Conservation (phyloP, 2,888 invertebrate species). For the Icerya purchasi region DNA sequence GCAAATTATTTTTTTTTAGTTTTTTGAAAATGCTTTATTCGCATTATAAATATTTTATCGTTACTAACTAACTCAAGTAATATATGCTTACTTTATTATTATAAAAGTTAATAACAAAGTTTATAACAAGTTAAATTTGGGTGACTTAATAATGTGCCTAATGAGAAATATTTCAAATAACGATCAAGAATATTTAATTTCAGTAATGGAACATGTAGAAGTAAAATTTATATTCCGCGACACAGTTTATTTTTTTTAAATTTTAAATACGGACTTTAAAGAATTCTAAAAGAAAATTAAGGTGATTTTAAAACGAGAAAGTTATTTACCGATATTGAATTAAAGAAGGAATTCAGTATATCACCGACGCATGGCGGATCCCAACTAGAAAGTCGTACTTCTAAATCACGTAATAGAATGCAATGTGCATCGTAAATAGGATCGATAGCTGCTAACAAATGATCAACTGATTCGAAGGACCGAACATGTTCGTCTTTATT, state of each 20-base stretch:
- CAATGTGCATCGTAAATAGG: slow-evolving; percentile 66
- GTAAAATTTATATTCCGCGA: too few relatives aligned
- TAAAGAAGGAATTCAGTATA: slow-evolving; percentile 43
- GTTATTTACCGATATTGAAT: slow-evolving; percentile 34
- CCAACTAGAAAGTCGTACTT: slow-evolving; percentile 51
- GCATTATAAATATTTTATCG: too few relatives aligned
- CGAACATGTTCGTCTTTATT: slow-evolving; percentile 33
- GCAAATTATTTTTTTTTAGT: too few relatives aligned
- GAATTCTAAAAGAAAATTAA: not conserved
- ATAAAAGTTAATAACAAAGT: too few relatives aligned
- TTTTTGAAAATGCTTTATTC: too few relatives aligned
- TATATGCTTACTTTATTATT: too few relatives aligned
- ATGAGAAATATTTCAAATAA: not conserved
- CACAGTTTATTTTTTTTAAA: too few relatives aligned
- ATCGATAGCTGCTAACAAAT: slow-evolving; percentile 36
- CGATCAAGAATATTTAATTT: not conserved
- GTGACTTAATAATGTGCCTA: slow-evolving; percentile 1
- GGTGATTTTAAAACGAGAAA: too few relatives aligned
- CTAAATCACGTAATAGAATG: slow-evolving; percentile 52
- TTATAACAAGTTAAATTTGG: slow-evolving; percentile 1
- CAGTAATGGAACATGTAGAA: not conserved
- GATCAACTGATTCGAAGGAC: slow-evolving; percentile 35
- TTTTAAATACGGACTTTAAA: too few relatives aligned
- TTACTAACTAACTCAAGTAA: too few relatives aligned
- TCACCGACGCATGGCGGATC: slow-evolving; percentile 29